These are phyloP conservation scores for Candoia aspera DNA, from an alignment of 2,113 vertebrate genomes.

Conservation along the genomic window DNA sequence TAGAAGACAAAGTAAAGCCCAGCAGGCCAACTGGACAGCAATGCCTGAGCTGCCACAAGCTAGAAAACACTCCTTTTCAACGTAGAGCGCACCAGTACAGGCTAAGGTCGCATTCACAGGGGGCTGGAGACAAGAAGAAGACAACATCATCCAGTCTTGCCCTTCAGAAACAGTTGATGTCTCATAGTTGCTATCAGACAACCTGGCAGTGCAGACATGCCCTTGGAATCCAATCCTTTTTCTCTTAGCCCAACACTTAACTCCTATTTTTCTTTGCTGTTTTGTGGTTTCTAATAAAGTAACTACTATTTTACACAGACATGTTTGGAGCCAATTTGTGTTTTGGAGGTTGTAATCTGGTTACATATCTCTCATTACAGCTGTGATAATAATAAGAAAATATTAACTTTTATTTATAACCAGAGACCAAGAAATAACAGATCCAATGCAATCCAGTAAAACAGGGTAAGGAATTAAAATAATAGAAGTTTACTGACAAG, in stretches of 20 bases:
- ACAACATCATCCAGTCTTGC: not conserved
- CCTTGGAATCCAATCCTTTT: not conserved
- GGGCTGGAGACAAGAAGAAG: not conserved
- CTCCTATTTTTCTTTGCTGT: not conserved
- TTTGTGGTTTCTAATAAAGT: not conserved
- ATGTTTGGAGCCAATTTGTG: not conserved
- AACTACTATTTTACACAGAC: not conserved
- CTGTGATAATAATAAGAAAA: not conserved
- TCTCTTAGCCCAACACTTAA: not conserved
- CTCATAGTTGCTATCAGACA: not conserved
- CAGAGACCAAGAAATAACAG: not conserved
- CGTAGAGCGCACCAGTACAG: not conserved
- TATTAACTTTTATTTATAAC: not conserved
- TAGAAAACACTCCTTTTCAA: not conserved
- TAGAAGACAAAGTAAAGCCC: not conserved
- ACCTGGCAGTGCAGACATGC: not conserved
- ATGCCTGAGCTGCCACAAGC: not conserved
- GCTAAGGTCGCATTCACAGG: not conserved
- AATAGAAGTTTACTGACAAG: not conserved
- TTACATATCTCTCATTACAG: not conserved
- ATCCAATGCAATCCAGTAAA: not conserved
- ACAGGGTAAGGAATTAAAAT: not conserved
- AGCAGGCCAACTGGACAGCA: not conserved
- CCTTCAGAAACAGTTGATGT: not conserved
- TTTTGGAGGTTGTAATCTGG: not conserved